phyloP scores from a whole-genome alignment of 2,113 vertebrate species.

The Oreochromis niloticus region DNA sequence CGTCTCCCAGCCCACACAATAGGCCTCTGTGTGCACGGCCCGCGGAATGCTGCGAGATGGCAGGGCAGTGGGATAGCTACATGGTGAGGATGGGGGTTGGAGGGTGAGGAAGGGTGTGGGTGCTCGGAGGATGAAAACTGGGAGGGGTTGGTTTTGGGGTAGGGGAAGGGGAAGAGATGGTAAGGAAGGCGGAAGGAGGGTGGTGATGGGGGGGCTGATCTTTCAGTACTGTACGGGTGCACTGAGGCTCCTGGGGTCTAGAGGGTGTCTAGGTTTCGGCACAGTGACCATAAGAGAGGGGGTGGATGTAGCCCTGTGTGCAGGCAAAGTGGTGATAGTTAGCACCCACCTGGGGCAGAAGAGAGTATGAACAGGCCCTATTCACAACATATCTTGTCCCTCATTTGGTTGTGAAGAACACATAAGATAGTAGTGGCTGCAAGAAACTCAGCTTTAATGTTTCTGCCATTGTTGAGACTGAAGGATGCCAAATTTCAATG shows the following conservation, averaged over 20 bases:
- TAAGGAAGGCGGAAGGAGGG: conserved; percentile 27
- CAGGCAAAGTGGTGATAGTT: conserved; percentile 4
- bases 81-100: conserved; percentile 71
- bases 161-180: conserved; percentile 58
- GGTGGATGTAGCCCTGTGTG: conserved; percentile 16
- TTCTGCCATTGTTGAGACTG: not conserved
- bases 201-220: conserved; percentile 44
- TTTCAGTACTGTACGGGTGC: conserved; percentile 44
- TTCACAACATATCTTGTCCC: not conserved
- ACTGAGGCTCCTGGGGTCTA: conserved; percentile 78
- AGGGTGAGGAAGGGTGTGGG: conserved; percentile 64
- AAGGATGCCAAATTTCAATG: not conserved
- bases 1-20: conserved; percentile 68
- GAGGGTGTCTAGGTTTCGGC: conserved; percentile 74
- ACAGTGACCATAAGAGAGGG: conserved; percentile 38
- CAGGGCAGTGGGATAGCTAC: conserved; percentile 74
- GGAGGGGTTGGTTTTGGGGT: conserved; percentile 33
- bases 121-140: conserved; percentile 39
- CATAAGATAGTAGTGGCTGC: not conserved
- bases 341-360: not conserved
- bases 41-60: conserved; percentile 77
- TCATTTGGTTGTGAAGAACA: not conserved
- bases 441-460: no score
- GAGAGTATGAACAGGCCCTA: not conserved
- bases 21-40: conserved; percentile 75